Evolutionary conservation across 2,113 vertebrate species (phyloP), one percentile per base, ranked within the genome.

Genomic region (Rhinolophus sinicus): DNA sequence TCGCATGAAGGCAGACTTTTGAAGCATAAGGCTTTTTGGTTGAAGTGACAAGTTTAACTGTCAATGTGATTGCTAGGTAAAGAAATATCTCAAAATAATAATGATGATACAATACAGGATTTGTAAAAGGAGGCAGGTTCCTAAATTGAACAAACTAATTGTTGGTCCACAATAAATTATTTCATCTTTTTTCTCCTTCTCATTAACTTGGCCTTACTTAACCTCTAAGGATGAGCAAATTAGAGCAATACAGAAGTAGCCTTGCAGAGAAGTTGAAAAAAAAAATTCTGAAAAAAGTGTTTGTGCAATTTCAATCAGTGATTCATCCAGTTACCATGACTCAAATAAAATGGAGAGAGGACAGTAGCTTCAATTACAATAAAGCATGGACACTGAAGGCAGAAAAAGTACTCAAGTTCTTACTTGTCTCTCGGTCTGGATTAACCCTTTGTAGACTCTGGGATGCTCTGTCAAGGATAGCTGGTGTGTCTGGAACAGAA

Each of bases 401-500:
- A 69, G 85, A 35, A 77, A 88, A 94, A 82, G 0, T 8, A 88
- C 3, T 70, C 65, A 93, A 90, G 86, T 96, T 95, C 97, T 97
- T 97, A 97, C 96, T 95, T 96, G 92, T 95, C 58, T 1, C 26
- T 50, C 82, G 77, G 81, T 15, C 90, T 88, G 90, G 77, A 88
- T 93, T 54, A 93, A 95, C 40, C 88, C 28, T 90, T 73, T 94
- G 95, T 16, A 93, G 94, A 96, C 38, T 73, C 35, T 72, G 78
- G 40, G 96, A 69, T 60, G 28, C 65, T 73, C 35, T 93, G 90
- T 60, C 77, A 85, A 92, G 38, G 54, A 47, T 10, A 44, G 73
- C 44, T 86, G 93, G 62, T 88, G 22, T 93, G 83, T 38, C 97
- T 97, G 76, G 30, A 97, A 96, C 16, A 95, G 67, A 96, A 89